Evolutionary conservation across 2,797 vertebrate species (phyloP).

Genomic region (Cygnus olor): DNA sequence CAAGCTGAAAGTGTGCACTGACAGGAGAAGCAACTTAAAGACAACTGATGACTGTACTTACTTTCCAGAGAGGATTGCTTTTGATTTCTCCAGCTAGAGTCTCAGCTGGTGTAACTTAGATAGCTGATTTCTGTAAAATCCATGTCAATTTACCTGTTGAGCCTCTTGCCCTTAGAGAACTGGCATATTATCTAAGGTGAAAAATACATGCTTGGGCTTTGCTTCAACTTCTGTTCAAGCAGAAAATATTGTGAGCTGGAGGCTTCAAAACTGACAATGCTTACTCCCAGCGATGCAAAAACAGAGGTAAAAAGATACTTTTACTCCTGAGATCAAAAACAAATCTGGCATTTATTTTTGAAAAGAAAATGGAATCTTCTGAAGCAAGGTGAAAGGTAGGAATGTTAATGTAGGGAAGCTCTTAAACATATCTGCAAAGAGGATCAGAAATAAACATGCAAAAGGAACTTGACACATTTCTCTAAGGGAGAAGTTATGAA

Average conservation of each 20-base stretch:
- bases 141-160: not conserved
- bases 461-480: not conserved
- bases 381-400: not conserved
- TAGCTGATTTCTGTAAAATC: constrained; percentile 8
- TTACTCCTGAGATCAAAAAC: not conserved
- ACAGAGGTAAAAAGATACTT: not conserved
- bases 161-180: not conserved
- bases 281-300: not conserved
- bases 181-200: not conserved
- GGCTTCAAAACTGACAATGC: constrained; percentile 14
- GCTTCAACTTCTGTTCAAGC: not conserved
- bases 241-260: not conserved
- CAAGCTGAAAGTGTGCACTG: not conserved
- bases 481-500: not conserved
- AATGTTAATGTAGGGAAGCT: not conserved
- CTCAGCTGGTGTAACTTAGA: not conserved
- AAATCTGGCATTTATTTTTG: not conserved
- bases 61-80: not conserved
- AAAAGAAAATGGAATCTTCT: constrained; percentile 18
- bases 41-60: not conserved
- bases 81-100: not conserved
- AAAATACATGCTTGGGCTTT: not conserved
- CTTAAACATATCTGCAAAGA: not conserved
- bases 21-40: not conserved
- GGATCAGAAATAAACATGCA: constrained; percentile 27